Conservation (phyloP, 2,888 invertebrate genomes). For the Macropis europaea region DNA sequence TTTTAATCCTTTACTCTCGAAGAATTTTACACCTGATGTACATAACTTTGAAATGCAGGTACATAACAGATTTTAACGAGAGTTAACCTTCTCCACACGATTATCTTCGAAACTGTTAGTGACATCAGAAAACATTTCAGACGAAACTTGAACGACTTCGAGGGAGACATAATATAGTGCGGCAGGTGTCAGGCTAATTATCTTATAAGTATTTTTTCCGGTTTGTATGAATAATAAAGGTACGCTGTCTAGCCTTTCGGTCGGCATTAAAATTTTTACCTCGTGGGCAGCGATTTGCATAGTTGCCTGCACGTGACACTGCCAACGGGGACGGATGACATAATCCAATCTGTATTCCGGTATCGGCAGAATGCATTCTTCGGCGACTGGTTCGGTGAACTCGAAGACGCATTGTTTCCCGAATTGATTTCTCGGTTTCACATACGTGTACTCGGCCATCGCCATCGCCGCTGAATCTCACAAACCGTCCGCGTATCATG, state of each 20-base stretch:
- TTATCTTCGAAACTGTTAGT: too few species aligned
- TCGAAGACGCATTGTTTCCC: conserved; percentile 87
- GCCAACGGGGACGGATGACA: conserved; percentile 83
- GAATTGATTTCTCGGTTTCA: conserved; percentile 86
- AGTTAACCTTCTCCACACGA: too few species aligned
- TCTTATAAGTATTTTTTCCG: too few species aligned
- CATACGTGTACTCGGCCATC: conserved; percentile 83
- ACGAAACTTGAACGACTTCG: too few species aligned
- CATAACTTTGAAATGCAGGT: too few species aligned
- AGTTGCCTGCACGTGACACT: conserved; percentile 84
- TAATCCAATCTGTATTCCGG: conserved; percentile 85
- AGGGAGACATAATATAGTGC: too few species aligned
- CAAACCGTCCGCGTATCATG: neutral
- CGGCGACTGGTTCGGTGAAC: conserved; percentile 81
- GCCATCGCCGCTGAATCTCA: conserved; percentile 63
- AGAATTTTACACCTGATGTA: too few species aligned
- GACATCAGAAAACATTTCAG: too few species aligned
- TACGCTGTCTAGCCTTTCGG: neutral
- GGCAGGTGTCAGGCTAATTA: too few species aligned
- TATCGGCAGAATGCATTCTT: conserved; percentile 73
- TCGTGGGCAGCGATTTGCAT: conserved; percentile 84
- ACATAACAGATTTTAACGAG: too few species aligned
- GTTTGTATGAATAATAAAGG: neutral
- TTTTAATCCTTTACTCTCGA: too few species aligned
- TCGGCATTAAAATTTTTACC: conserved; percentile 79